Base-by-base conservation (phyloP, 2,113 vertebrate species). In the Danionella cerebrum region DNA sequence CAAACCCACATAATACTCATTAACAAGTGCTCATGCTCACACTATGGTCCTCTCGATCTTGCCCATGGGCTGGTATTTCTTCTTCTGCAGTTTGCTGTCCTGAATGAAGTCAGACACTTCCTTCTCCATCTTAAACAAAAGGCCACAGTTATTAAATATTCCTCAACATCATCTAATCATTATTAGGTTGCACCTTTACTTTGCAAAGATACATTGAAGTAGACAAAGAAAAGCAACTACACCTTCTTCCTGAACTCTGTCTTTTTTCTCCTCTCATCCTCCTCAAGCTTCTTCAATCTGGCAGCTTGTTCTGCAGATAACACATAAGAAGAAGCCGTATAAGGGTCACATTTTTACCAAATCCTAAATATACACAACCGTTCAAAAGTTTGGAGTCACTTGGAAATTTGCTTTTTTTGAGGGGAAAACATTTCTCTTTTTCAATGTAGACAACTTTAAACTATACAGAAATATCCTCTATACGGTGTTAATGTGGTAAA, bases 11-110 rank as follows among this genome's bases (percentile, higher is more conserved):
- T n/a, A n/a, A n/a, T n/a, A n/a, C n/a, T n/a, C n/a, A n/a, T n/a
- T n/a, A n/a, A n/a, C n/a, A n/a, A n/a, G n/a, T n/a, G n/a, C n/a
- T n/a, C n/a, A n/a, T n/a, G n/a, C 89, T 85, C 73, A 95, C 93
- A 95, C 76, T 73, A 95, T 95, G 75, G 90, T 95, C 66, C 93
- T 87, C 80, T 95, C 92, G 36, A 95, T 89, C 81, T 94, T 94
- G 55, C 87, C 91, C 93, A 95, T 94, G 1, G 92, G 89, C 29
- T 84, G 81, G 71, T 93, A 95, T 62, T 91, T 93, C 73, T 87
- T 88, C 79, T 92, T 93, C 76, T 88, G 84, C 58, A 91, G 86
- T 13, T 72, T 42, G 76, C 88, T 94, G 87, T 94, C 90, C 75
- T 95, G 92, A 64, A 95, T 93, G 71, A 95, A 94, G 45, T 89